Evolutionary conservation across 92 coral and sea anemone genomes (phyloP).

Genomic region (Galaxea fascicularis): DNA sequence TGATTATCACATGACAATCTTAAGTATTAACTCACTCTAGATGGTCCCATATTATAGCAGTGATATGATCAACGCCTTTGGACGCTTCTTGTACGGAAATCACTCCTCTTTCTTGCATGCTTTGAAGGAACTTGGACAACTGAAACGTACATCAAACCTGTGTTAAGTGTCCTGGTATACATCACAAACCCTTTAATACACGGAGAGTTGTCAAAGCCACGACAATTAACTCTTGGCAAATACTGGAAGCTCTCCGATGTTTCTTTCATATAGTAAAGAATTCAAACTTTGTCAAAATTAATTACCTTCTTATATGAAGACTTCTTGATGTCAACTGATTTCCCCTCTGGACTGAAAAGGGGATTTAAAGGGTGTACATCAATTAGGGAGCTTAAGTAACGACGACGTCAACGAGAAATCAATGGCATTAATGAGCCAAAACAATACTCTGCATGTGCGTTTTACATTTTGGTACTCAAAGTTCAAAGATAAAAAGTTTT

Average conservation of each 20-base stretch:
- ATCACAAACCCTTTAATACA: no score
- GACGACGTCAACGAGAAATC: no score
- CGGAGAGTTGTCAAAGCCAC: no score
- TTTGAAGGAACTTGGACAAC: constrained; percentile 91
- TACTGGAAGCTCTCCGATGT: no score
- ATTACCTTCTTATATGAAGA: constrained; percentile 92
- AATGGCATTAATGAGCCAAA: no score
- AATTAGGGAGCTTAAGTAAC: neutral
- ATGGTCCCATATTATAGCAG: constrained; percentile 68
- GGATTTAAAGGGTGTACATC: neutral
- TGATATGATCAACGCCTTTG: constrained; percentile 91
- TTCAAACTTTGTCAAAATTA: no score
- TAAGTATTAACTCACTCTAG: constrained; percentile 72
- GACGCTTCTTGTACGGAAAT: constrained; percentile 82
- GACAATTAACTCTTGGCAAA: no score
- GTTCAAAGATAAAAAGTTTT: no score
- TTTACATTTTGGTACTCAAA: no score
- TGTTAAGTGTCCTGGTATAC: neutral
- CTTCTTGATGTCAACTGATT: constrained; percentile 85
- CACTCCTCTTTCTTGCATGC: constrained; percentile 87
- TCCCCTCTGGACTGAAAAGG: constrained; percentile 78
- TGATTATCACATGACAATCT: neutral
- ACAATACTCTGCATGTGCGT: no score
- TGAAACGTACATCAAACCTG: constrained; percentile 13
- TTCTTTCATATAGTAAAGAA: no score